Base-by-base conservation (phyloP, 92 coral and sea anemone genomes). In the Chrysogorgia sp. region DNA sequence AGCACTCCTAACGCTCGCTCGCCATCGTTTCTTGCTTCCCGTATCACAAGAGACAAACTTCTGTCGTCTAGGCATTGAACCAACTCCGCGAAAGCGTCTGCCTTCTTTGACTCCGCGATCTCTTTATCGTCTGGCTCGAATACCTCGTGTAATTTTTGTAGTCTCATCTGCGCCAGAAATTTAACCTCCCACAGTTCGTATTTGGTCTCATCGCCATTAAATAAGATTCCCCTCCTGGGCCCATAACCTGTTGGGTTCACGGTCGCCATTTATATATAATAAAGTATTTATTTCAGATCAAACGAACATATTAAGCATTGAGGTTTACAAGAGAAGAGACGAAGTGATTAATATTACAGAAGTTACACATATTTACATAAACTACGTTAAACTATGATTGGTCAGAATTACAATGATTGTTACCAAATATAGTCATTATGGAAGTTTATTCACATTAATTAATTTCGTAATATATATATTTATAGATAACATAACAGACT, bases 141-240 rank as follows among this genome's bases (percentile, higher is more conserved):
- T 30, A 75, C 80, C 23, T 82, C 43, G 68, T 77, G 47, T 58
- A 77, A 70, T 30, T 86, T 86, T 25, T 76, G 86, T 9, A 82
- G 85, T 22, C 86, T 62, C 85, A 81, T 66, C 10, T 74, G 64
- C 23, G 79, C 90, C 21, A 86, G 75, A 37, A 82, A 86, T 78
- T 77, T 86, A 35, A 86, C 86, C 41, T 86, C 84, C 90, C 90
- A 86, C 41, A 87, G 71, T 52, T 86, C 87, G 40, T 86, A 86
- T 47, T 77, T 87, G 34, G 58, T 78, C 40, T 83, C 88, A 26
- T 87, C 87, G 15, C 91, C 90, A 30, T 78, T 64, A 31, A 87
- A 83, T 12, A 82, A 20, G 47, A 87, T 62, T 29, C 61, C 69
- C 67, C 84, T 66, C 50, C 88, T 83, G 86, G 91, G 91, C 86